Evolutionary conservation across 1,140 invertebrate species (phyloP).

Genomic region (Mamestra configurata): DNA sequence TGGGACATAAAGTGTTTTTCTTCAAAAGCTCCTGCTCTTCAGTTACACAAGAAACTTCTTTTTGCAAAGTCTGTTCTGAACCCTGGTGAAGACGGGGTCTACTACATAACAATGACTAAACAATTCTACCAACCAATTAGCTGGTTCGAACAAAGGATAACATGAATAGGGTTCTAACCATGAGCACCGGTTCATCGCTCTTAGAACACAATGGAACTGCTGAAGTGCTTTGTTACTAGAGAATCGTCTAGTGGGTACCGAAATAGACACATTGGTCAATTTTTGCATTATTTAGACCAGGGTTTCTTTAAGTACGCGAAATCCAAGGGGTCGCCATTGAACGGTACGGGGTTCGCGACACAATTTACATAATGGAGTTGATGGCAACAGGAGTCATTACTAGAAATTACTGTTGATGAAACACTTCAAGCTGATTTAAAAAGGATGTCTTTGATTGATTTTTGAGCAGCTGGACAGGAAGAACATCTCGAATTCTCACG

Average conservation of each 20-base stretch:
- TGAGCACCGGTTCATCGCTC: background rate
- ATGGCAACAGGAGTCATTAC: background rate
- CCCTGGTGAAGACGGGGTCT: background rate
- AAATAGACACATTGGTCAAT: background rate
- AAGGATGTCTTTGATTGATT: background rate
- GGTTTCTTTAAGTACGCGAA: too few species aligned
- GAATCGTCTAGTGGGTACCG: background rate
- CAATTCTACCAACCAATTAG: background rate
- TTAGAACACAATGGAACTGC: background rate
- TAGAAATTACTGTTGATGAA: too few species aligned
- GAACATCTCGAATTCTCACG: background rate
- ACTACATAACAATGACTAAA: background rate
- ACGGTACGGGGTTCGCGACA: too few species aligned
- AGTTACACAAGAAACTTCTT: too few species aligned
- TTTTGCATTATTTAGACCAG: background rate
- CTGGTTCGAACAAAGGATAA: background rate
- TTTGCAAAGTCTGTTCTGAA: too few species aligned
- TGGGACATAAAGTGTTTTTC: too few species aligned
- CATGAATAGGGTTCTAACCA: background rate
- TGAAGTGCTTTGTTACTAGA: background rate
- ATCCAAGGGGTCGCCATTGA: too few species aligned
- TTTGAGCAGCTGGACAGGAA: background rate
- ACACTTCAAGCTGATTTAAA: background rate
- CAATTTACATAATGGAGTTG: too few species aligned
- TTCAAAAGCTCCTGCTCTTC: too few species aligned